Evolutionary conservation across 1,140 invertebrate genomes (phyloP).

Genomic region (Lerema accius): DNA sequence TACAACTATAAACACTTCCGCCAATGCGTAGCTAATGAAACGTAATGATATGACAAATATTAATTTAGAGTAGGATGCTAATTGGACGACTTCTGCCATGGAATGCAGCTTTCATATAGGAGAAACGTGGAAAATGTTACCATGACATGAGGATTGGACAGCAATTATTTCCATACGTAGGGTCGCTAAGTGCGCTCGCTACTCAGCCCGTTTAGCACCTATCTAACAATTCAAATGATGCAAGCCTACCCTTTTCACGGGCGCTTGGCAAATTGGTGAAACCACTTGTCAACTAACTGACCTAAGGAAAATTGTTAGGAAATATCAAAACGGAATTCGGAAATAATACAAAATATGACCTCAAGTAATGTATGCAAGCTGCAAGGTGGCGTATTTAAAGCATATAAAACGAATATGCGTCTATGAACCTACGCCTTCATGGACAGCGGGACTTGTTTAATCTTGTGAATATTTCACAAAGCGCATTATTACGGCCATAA

Average conservation of each 20-base stretch:
- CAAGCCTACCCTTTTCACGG: slow-evolving; percentile 47
- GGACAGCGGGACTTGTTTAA: not conserved
- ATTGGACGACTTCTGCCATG: no score
- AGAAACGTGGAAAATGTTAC: not conserved
- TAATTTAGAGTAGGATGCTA: no score
- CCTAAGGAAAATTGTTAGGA: slow-evolving; percentile 38
- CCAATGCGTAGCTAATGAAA: no score
- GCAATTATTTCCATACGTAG: slow-evolving; percentile 57
- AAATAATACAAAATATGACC: no score
- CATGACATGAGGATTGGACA: slow-evolving; percentile 21
- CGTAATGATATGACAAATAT: no score
- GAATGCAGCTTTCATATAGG: slow-evolving; percentile 21
- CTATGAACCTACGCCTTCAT: no score
- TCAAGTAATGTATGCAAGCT: no score
- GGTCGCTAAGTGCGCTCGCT: slow-evolving; percentile 35
- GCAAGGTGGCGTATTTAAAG: no score
- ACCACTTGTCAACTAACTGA: slow-evolving; percentile 43
- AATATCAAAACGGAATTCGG: slow-evolving; percentile 23
- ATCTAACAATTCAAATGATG: slow-evolving; percentile 51
- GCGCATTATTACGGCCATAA: not conserved
- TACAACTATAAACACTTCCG: no score
- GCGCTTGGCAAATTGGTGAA: slow-evolving; percentile 66
- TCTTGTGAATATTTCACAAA: not conserved
- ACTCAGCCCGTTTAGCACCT: slow-evolving; percentile 55
- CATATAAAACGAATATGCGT: no score